Conservation (phyloP, 2,888 invertebrate species). For the Phortica magna region DNA sequence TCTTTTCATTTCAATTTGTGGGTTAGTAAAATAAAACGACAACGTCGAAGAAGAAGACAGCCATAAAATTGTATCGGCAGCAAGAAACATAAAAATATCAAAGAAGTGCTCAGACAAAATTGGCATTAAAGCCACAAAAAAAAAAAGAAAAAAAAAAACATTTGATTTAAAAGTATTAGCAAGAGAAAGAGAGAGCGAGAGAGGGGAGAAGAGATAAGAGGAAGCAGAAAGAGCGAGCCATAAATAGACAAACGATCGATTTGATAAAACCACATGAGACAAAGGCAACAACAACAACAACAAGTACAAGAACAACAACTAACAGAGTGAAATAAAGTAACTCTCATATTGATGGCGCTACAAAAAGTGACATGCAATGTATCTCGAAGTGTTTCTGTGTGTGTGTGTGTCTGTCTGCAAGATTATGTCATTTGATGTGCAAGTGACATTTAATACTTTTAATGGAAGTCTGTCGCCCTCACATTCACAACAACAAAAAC, state of each 20-base stretch:
- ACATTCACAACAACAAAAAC: not conserved
- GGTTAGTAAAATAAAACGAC: constrained; percentile 17
- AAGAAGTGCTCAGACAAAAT: not conserved
- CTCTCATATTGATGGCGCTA: not conserved
- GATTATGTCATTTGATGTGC: constrained; percentile 34
- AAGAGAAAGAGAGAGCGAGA: not conserved
- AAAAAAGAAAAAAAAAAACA: not conserved
- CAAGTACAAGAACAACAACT: too few relatives aligned
- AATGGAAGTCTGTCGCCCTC: constrained; percentile 23
- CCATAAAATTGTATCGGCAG: not conserved
- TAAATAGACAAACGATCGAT: not conserved
- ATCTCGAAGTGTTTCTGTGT: not conserved
- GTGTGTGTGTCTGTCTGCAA: not conserved
- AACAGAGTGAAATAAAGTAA: too few relatives aligned
- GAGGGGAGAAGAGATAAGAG: not conserved
- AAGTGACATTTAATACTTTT: constrained; percentile 33
- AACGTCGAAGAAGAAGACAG: not conserved
- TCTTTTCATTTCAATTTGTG: constrained; percentile 18
- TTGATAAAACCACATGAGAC: not conserved
- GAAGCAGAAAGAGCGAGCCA: not conserved
- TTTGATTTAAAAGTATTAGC: not conserved
- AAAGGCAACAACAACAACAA: not conserved
- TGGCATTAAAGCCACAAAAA: not conserved
- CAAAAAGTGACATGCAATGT: not conserved
- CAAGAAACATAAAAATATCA: not conserved